A percentile compares a stretch with the other conserved stretches of the same genome.
Evolutionary conservation across 2,797 vertebrate genomes (phyloP).

Genomic region (Emydoidea blandingii): DNA sequence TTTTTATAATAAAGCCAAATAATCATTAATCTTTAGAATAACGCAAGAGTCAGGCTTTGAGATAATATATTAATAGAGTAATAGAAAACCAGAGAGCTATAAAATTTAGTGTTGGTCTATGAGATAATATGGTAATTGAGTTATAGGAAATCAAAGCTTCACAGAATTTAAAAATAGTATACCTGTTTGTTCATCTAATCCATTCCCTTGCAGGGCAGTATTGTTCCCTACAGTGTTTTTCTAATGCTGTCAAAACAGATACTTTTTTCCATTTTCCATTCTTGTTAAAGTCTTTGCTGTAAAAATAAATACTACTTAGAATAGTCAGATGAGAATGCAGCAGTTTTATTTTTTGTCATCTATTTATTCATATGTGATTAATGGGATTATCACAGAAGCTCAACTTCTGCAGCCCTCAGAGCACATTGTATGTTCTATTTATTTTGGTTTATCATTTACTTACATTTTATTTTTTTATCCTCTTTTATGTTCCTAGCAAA

Average conservation of each 20-base stretch:
- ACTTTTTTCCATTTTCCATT: neutral
- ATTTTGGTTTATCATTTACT: neutral
- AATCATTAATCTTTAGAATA: neutral
- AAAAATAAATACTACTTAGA: neutral
- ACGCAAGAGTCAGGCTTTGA: neutral
- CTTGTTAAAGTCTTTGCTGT: neutral
- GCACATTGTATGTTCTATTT: neutral
- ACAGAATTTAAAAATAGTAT: neutral
- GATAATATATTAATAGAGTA: neutral
- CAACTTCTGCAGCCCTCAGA: neutral
- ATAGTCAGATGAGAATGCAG: neutral
- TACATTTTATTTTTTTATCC: neutral
- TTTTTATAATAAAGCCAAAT: neutral
- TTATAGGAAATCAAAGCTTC: neutral
- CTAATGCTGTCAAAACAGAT: neutral
- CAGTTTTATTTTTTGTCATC: neutral
- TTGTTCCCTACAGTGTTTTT: neutral
- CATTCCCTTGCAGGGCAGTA: neutral
- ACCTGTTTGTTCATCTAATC: fast-evolving
- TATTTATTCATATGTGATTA: neutral
- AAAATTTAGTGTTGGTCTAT: neutral
- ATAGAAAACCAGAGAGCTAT: neutral
- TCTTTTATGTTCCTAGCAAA: neutral
- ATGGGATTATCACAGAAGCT: neutral
- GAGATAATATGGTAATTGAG: neutral